Evolutionary conservation across 2,113 vertebrate species (phyloP).

Genomic region (Limnothrissa miodon): DNA sequence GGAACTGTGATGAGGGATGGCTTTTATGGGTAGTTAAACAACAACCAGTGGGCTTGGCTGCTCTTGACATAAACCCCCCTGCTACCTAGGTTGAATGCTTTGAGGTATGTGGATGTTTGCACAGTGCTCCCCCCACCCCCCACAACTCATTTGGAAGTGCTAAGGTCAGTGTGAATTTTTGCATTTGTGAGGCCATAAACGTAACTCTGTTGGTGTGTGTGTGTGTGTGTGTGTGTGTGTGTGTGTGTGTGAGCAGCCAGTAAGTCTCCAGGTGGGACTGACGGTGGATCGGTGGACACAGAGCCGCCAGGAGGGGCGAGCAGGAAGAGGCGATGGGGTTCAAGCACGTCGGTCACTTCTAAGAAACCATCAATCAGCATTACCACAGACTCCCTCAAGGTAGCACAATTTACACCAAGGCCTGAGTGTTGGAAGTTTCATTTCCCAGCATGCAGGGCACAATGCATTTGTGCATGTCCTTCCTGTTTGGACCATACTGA

Average conservation of each 20-base stretch:
- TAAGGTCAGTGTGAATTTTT: background rate
- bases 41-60: background rate
- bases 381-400: conserved; percentile 91
- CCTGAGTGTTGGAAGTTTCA: background rate
- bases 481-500: too few species aligned
- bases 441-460: too few species aligned
- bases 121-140: background rate
- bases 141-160: background rate
- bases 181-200: background rate
- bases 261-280: conserved; percentile 62
- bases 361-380: conserved; percentile 93
- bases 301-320: conserved; percentile 72
- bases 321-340: conserved; percentile 88
- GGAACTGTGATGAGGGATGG: background rate
- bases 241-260: conserved; percentile 50
- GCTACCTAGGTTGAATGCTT: background rate
- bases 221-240: background rate
- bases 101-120: background rate
- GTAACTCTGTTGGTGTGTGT: background rate
- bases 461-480: too few species aligned
- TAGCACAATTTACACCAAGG: conserved; percentile 48
- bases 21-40: background rate
- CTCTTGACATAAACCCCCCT: background rate
- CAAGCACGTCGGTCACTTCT: conserved; percentile 81
- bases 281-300: conserved; percentile 63